These are phyloP conservation scores for Elgaria multicarinata DNA, from an alignment of 2,113 vertebrate species.

Conservation along the genomic window DNA sequence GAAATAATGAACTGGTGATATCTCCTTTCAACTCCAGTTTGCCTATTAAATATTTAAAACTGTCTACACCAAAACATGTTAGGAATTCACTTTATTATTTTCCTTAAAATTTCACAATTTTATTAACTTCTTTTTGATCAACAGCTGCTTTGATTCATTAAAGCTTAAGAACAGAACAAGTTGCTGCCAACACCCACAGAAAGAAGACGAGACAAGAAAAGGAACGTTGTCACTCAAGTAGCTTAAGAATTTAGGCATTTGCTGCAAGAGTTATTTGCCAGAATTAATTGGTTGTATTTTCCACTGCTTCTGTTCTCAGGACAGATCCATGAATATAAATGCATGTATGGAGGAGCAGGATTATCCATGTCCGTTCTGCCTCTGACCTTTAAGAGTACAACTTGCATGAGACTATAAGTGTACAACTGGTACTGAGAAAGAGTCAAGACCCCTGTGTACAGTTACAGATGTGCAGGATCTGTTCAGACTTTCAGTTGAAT, in stretches of 20 bases:
- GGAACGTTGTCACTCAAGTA: slow-evolving; percentile 54
- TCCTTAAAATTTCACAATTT: slow-evolving; percentile 51
- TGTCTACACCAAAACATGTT: slow-evolving; percentile 44
- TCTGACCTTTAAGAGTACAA: too few relatives aligned
- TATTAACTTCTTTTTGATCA: slow-evolving; percentile 46
- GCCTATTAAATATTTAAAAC: slow-evolving; percentile 59
- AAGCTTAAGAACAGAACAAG: slow-evolving; percentile 53
- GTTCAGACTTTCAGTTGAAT: not conserved
- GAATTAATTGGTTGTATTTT: slow-evolving; percentile 39
- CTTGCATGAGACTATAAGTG: not conserved
- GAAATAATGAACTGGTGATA: not conserved
- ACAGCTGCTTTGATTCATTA: slow-evolving; percentile 60
- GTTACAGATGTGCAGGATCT: not conserved
- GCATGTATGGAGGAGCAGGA: not conserved
- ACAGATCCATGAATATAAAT: not conserved
- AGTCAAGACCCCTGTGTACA: not conserved
- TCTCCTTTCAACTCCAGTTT: slow-evolving; percentile 44
- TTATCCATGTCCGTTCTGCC: not conserved
- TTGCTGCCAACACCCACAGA: slow-evolving; percentile 32
- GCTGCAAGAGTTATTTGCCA: slow-evolving; percentile 45
- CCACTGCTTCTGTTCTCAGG: not conserved
- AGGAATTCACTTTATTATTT: slow-evolving; percentile 56
- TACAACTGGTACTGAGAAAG: slow-evolving; percentile 35
- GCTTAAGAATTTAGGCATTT: slow-evolving; percentile 53
- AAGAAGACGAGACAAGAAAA: slow-evolving; percentile 38